Conservation (phyloP, 2,888 invertebrate species). For the Stramonita haemastoma region DNA sequence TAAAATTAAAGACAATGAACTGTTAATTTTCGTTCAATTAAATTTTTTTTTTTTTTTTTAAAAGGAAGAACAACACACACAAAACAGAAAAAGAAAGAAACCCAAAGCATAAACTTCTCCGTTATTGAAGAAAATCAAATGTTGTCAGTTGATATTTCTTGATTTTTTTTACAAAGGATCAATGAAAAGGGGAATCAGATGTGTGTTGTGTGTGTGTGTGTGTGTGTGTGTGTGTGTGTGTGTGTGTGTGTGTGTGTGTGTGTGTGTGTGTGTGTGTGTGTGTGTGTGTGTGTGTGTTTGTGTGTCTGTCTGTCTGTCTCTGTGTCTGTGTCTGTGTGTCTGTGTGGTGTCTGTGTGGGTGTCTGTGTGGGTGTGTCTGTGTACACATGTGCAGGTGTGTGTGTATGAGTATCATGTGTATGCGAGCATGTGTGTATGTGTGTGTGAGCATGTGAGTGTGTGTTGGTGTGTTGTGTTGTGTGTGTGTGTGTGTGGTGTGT, state of each 20-base stretch:
- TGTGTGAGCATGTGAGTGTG: background rate
- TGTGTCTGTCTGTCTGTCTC: constrained; percentile 8
- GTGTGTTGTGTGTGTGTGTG: no score
- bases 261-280: background rate
- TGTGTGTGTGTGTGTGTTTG: background rate
- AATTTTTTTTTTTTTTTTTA: no score
- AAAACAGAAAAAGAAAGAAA: no score
- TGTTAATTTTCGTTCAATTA: no score
- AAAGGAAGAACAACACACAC: no score
- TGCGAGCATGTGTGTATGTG: background rate
- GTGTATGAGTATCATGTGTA: background rate
- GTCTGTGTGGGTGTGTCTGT: background rate
- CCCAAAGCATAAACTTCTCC: no score
- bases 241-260: background rate
- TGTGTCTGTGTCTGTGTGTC: constrained; percentile 8
- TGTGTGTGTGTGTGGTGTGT: constrained; percentile 1
- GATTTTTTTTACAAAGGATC: no score
- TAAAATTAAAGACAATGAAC: no score
- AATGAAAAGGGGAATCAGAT: no score
- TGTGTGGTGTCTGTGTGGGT: background rate
- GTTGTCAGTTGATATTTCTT: no score
- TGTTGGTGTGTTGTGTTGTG: background rate
- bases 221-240: background rate
- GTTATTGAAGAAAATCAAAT: no score
- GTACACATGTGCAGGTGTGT: background rate